Conservation (phyloP, 35 echinoderm and acorn worm species). For the Apostichopus japonicus region DNA sequence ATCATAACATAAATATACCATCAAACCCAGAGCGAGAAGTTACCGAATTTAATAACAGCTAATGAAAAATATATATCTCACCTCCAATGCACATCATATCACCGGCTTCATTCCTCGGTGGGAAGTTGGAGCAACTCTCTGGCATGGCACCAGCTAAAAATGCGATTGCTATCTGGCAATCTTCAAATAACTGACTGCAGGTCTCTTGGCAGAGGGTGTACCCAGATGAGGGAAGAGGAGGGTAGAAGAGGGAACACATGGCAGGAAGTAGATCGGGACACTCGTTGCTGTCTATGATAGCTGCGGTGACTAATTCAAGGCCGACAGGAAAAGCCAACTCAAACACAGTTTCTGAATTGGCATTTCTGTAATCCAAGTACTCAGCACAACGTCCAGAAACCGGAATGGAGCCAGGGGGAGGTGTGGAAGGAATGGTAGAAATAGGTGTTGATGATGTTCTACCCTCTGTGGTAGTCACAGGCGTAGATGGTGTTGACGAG, state of each 20-base stretch:
- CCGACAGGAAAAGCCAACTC: background rate
- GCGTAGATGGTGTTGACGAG: background rate
- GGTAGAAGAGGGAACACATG: too few relatives aligned
- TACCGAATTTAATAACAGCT: too few relatives aligned
- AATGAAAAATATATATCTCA: background rate
- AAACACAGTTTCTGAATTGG: background rate
- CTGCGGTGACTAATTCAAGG: background rate
- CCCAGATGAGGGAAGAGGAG: too few relatives aligned
- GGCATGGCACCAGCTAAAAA: background rate
- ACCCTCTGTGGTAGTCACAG: background rate
- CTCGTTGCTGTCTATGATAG: background rate
- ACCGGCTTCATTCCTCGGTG: background rate
- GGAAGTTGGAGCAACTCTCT: background rate
- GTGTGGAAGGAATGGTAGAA: background rate
- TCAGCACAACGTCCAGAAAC: background rate
- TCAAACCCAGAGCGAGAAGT: too few relatives aligned
- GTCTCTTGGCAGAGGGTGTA: too few relatives aligned
- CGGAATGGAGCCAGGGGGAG: background rate
- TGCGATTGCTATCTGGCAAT: background rate
- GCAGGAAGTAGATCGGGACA: background rate
- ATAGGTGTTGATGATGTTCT: too few relatives aligned
- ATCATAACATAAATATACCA: too few relatives aligned
- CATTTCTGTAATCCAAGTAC: slow-evolving; percentile 23
- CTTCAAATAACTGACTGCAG: too few relatives aligned
- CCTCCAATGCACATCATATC: slow-evolving; percentile 22